Percentiles rank a stretch among this genome's conserved stretches.
Evolutionary conservation across 2,113 vertebrate species (phyloP).

Genomic region (Elgaria multicarinata): DNA sequence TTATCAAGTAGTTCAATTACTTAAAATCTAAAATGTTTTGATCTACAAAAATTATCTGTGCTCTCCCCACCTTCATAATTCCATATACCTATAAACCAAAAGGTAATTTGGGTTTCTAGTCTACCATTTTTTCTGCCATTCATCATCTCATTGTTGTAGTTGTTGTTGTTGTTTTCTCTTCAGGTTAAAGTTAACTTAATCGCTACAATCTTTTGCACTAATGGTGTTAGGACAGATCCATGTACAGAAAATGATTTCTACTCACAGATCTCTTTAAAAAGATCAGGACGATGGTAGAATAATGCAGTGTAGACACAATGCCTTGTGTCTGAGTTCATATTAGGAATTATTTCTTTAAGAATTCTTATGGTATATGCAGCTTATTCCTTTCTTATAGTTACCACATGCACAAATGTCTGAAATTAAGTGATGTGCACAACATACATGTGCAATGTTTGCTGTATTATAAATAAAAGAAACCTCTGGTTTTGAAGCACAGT

Average conservation of each 20-base stretch:
- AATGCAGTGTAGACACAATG: background rate
- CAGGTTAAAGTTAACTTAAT: background rate
- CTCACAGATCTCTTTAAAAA: background rate
- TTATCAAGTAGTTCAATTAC: background rate
- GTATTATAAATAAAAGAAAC: background rate
- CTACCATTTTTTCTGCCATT: background rate
- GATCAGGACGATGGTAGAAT: background rate
- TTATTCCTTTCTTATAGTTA: slow-evolving; percentile 49
- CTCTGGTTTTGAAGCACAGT: background rate
- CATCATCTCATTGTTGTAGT: no score
- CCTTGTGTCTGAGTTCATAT: slow-evolving; percentile 37
- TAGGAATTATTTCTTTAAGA: background rate
- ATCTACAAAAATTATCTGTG: slow-evolving; percentile 11
- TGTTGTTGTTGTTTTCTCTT: no score
- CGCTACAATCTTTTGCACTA: no score
- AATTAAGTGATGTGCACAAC: slow-evolving; percentile 13
- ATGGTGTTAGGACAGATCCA: background rate
- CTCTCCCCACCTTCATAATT: background rate
- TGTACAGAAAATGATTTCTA: background rate
- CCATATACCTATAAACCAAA: slow-evolving; percentile 19
- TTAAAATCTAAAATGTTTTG: slow-evolving; percentile 3
- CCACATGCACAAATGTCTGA: background rate
- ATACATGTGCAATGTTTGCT: background rate
- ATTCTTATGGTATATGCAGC: slow-evolving; percentile 21
- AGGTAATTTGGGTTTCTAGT: background rate